Evolutionary conservation across 2,113 vertebrate species (phyloP), one percentile per base, ranked within the genome.

Genomic region (Phocoena sinus): DNA sequence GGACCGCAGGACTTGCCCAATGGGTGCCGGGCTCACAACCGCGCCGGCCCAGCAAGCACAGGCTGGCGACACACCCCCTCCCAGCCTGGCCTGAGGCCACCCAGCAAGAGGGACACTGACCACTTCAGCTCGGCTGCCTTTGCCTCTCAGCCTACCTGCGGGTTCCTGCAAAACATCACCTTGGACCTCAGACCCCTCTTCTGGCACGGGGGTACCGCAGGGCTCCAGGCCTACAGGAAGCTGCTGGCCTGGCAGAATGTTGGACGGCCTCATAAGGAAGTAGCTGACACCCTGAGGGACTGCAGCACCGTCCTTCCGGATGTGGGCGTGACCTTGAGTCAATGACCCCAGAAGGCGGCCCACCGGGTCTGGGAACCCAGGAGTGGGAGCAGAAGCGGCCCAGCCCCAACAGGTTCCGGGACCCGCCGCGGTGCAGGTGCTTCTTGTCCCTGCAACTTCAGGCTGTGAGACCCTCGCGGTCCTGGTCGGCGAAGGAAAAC

Each of bases 401-500:
- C 17, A 2, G 23, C 4, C 8, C 11, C 41, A 3, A 2, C 33
- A 36, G 15, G 6, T 33, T 5, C 33, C 0, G 4, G 18, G 23
- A 12, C 41, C 33, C 1, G 1, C 71, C 14, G 73, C 41, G 6
- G 50, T 0, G 8, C 8, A 3, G 7, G 1, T 10, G 60, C 25
- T 65, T 26, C 73, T 21, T 2, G 73, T 38, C 44, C 44, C 73
- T 38, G 41, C 41, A 6, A 5, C 31, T 17, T 17, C 1, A 21
- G 41, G 41, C 31, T 5, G 13, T 36, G 88, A 38, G 58, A 50
- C 47, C 6, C 12, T 10, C 3, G 2, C 2, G 14, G 41, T 38
- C 53, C 79, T 23, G 4, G 56, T 62, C 50, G 26, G 50, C 0
- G 0, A 36, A 6, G 53, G 41, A 63, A 47, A 28, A 63, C 89